Conservation (phyloP, 2,797 vertebrate species). For the Anas acuta region DNA sequence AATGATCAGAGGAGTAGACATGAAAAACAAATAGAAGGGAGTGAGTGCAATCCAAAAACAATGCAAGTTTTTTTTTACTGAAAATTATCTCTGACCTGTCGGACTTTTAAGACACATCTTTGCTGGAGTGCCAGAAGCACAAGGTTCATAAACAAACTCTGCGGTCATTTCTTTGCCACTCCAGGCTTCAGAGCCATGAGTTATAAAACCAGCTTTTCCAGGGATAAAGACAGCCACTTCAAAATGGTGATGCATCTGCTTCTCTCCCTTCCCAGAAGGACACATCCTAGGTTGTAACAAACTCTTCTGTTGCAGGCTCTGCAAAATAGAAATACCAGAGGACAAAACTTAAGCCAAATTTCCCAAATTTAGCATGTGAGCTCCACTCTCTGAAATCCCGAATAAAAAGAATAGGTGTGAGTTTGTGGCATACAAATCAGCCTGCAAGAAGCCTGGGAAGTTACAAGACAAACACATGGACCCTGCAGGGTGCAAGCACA, state of each 20-base stretch:
- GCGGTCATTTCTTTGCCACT: neutral
- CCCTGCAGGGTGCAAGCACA: neutral
- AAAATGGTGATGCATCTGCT: neutral
- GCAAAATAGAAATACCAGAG: neutral
- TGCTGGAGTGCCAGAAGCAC: neutral
- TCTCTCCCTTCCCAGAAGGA: neutral
- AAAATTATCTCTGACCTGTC: neutral
- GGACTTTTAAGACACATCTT: neutral
- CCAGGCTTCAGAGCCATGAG: neutral
- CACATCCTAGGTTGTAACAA: neutral
- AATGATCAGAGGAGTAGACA: neutral
- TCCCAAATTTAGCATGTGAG: accelerated
- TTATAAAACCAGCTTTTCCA: neutral
- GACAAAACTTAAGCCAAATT: neutral
- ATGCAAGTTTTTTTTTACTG: neutral
- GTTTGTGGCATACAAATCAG: neutral
- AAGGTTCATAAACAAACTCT: neutral
- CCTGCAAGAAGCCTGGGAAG: neutral
- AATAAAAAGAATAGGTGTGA: neutral
- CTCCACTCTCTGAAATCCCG: neutral
- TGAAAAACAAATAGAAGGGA: neutral
- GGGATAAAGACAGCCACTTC: neutral
- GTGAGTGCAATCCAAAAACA: neutral
- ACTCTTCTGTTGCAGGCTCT: neutral
- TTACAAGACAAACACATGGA: neutral